Conservation (phyloP, 2,113 vertebrate genomes). For the Muntiacus reevesi region DNA sequence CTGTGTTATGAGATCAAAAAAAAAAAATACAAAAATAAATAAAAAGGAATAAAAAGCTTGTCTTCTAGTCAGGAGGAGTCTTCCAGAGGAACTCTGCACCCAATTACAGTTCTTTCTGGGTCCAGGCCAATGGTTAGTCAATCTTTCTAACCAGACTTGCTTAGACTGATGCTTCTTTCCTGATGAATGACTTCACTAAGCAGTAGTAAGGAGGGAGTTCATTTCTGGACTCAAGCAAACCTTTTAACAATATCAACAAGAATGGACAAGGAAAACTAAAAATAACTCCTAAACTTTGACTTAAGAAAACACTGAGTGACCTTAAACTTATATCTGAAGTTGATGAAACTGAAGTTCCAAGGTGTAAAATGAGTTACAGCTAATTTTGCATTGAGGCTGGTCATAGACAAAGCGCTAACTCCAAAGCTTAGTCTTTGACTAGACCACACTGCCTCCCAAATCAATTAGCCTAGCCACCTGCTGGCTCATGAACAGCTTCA, state of each 20-base stretch:
- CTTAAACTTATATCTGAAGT: neutral
- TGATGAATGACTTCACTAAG: neutral
- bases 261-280: neutral
- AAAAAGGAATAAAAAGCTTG: neutral
- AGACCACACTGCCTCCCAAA: neutral
- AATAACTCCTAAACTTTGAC: neutral
- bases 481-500: conserved; percentile 10
- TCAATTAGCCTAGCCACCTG: conserved; percentile 49
- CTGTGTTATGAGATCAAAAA: neutral
- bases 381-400: neutral
- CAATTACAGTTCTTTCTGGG: neutral
- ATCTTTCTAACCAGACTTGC: neutral
- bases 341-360: neutral
- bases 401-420: neutral
- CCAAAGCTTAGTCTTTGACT: neutral
- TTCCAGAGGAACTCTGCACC: neutral
- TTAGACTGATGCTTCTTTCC: neutral
- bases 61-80: neutral
- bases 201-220: neutral
- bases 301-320: neutral
- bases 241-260: neutral
- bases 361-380: neutral
- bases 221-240: neutral
- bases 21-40: neutral
- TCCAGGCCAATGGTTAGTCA: neutral